Base-by-base conservation (phyloP, 2,888 invertebrate species). In the Cantharis rustica region DNA sequence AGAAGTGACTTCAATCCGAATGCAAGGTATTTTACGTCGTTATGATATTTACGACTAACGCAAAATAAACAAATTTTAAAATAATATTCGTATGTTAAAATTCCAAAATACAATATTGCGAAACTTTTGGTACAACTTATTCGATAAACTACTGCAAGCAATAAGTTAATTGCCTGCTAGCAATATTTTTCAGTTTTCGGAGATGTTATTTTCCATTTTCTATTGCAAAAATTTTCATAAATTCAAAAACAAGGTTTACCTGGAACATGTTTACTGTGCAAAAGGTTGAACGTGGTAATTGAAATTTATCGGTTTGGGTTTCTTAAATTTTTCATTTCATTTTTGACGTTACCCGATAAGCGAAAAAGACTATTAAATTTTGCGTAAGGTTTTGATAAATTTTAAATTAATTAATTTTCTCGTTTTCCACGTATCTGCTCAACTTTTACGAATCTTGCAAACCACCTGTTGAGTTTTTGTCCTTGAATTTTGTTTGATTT, bases 381-480 rank as follows among this genome's bases (percentile, higher is more conserved):
- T 47, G 47, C 47, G 47, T 47, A 47, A 47, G 47, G 47, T 47
- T 47, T 47, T 47, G 47, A 47, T 47, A 47, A 47, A n/a, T 47
- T 47, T 47, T 47, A 47, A 47, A 47, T 47, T 47, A 47, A 47
- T 47, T 47, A 47, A 47, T 47, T 47, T 47, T 47, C 47, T n/a
- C 47, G 13, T 47, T 47, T 47, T 47, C 47, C 47, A 47, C 47
- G 47, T 47, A 47, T 47, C n/a, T 47, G 47, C 47, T 13, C 47
- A 66, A 66, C 17, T 66, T 66, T 66, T 17, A 23, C 64, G 64
- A 23, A 66, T 66, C 64, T 23, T 73, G 68, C 47, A 66, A 73
- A 68, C 73, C 73, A 73, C 75, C 75, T 75, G 70, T 75, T 70
- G 70, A 10, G 15, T 26, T 62, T 69, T 69, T 23, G 61, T 61